Evolutionary conservation across 2,113 vertebrate genomes (phyloP).

Genomic region (Archocentrus centrarchus): DNA sequence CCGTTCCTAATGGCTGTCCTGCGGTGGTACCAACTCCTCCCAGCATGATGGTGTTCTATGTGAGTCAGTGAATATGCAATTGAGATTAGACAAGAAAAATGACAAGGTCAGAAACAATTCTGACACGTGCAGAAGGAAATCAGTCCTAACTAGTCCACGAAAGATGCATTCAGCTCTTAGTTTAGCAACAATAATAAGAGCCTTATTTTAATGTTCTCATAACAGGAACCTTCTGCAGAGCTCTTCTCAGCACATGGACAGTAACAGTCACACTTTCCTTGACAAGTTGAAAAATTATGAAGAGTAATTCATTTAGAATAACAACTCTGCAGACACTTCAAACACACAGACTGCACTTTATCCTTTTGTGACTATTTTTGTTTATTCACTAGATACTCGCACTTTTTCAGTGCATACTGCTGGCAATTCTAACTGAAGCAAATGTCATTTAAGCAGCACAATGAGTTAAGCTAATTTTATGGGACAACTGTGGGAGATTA

Average conservation of each 20-base stretch:
- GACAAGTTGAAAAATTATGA: neutral
- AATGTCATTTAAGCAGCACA: neutral
- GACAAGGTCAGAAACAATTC: slow-evolving; percentile 15
- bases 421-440: neutral
- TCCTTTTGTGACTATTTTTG: neutral
- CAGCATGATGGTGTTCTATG: slow-evolving; percentile 88
- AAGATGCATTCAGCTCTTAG: neutral
- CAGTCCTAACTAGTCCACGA: neutral
- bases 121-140: slow-evolving; percentile 3
- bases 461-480: neutral
- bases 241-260: neutral
- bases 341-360: neutral
- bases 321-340: slow-evolving; percentile 3
- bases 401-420: neutral
- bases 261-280: neutral
- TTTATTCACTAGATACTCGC: neutral
- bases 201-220: neutral
- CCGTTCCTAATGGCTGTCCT: slow-evolving; percentile 80
- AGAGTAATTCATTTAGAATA: neutral
- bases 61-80: slow-evolving; percentile 8
- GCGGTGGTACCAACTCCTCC: slow-evolving; percentile 85
- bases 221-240: neutral
- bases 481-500: slow-evolving; percentile 4
- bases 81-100: slow-evolving; percentile 9
- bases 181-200: neutral